Evolutionary conservation across 2,797 vertebrate species (phyloP), one percentile per base, ranked within the genome.

Genomic region (Hemibagrus guttatus): DNA sequence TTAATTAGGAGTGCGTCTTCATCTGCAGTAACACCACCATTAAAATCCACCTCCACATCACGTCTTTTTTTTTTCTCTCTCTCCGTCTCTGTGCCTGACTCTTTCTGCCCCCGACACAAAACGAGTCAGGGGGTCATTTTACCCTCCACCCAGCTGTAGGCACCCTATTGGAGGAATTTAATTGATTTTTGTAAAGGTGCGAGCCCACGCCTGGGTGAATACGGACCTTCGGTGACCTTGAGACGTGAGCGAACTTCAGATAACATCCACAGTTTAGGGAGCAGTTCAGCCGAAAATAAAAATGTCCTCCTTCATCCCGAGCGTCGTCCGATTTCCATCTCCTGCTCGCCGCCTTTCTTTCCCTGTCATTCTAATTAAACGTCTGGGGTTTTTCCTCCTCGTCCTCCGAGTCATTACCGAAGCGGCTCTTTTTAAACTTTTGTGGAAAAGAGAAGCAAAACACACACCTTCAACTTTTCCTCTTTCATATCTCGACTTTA

Each of bases 281-380:
- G 80, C 26, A 23, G 42, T 81, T 64, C 79, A 49, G n/a, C 11
- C 54, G 21, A 66, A 82, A 82, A 82, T 49, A 66, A 64, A 75
- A 66, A 64, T 3, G 79, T 81, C 59, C 59, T 81, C 35, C 56
- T 80, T 80, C 17, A 79, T 63, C 58, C 23, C 23, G 7, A 39
- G 31, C 4, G 85, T 54, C 23, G 76, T 85, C 61, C 59, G 78
- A 89, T 90, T 89, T 88, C 56, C 63, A 86, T 87, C 83, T 87
- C 84, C 42, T 59, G 83, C 78, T 69, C 64, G 49, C 12, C 26
- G 6, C 82, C 42, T 85, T 80, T 85, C 78, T 75, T 88, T 86
- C 85, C 79, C 35, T 64, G 81, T 69, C 83, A 54, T 87, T 90
- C 91, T 91, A 92, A 91, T 91, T 91, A 88, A 87, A 88, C 86